A percentile compares a stretch with the other conserved stretches of the same genome.
phyloP scores from a whole-genome alignment of 2,888 invertebrate genomes.

The Poecilobothrus nobilitatus region DNA sequence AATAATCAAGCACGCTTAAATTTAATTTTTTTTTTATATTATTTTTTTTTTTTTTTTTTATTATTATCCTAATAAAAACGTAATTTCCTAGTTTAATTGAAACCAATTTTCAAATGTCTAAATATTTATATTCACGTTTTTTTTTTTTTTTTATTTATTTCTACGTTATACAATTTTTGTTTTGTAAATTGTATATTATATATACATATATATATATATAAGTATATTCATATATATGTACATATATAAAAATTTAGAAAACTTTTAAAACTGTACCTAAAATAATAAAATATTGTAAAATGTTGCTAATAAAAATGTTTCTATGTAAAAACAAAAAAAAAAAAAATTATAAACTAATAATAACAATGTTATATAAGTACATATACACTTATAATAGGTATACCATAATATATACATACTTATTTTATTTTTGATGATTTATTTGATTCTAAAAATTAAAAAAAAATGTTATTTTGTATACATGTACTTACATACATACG shows the following conservation, averaged over 20 bases:
- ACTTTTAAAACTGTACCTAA: constrained; percentile 4
- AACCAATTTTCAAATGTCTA: background rate
- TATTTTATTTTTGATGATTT: too few relatives aligned
- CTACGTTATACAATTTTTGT: too few relatives aligned
- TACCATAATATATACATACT: too few relatives aligned
- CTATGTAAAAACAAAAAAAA: background rate
- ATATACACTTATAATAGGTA: too few relatives aligned
- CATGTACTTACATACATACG: too few relatives aligned
- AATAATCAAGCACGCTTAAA: background rate
- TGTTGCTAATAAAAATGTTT: constrained; percentile 5
- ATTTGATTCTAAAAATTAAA: too few relatives aligned
- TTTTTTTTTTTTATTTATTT: too few relatives aligned
- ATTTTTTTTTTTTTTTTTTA: background rate
- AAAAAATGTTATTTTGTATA: too few relatives aligned
- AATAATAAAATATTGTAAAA: background rate
- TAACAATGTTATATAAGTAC: too few relatives aligned
- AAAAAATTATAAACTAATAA: too few relatives aligned
- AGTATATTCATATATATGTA: background rate
- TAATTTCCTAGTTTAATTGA: constrained; percentile 6
- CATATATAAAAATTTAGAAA: background rate
- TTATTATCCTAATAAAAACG: constrained; percentile 6
- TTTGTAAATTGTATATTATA: background rate
- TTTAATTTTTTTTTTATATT: background rate
- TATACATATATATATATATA: background rate
- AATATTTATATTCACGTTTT: background rate